Percentiles rank a stretch among this genome's conserved stretches.
Conservation (phyloP, 2,797 vertebrate species). For the Natrix natrix region DNA sequence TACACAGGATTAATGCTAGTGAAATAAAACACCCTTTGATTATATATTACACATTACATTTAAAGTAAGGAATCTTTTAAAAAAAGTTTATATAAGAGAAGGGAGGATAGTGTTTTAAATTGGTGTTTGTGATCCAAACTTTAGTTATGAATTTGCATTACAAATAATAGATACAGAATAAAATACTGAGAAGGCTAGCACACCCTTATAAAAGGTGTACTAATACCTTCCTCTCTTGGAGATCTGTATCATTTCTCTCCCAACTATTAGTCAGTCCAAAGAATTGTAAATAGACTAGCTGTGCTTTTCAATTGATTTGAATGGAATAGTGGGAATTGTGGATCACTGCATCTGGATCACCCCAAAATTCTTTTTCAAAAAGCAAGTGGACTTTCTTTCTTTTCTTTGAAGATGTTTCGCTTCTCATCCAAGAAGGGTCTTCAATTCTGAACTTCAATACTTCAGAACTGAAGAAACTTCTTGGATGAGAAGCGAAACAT, state of each 20-base stretch:
- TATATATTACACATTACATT: background rate
- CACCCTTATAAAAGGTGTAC: background rate
- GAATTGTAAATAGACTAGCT: background rate
- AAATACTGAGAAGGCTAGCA: background rate
- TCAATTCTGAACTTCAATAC: background rate
- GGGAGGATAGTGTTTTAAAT: background rate
- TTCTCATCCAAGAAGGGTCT: background rate
- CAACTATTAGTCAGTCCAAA: background rate
- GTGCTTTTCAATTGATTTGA: background rate
- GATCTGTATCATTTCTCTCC: background rate
- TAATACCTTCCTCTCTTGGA: background rate
- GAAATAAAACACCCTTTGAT: background rate
- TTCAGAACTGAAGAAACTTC: background rate
- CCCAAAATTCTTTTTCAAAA: background rate
- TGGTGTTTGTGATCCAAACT: background rate
- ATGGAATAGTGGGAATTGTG: background rate
- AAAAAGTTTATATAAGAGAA: background rate
- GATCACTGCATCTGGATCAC: background rate
- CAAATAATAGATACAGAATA: background rate
- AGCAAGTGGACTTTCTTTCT: background rate
- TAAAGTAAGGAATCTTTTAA: background rate
- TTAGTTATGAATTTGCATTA: background rate
- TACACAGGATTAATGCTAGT: background rate
- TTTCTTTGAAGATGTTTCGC: background rate
- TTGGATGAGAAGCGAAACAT: background rate